Evolutionary conservation across 2,888 invertebrate genomes (phyloP), one percentile per base, ranked within the genome.

Genomic region (Eutolmus rufibarbis): DNA sequence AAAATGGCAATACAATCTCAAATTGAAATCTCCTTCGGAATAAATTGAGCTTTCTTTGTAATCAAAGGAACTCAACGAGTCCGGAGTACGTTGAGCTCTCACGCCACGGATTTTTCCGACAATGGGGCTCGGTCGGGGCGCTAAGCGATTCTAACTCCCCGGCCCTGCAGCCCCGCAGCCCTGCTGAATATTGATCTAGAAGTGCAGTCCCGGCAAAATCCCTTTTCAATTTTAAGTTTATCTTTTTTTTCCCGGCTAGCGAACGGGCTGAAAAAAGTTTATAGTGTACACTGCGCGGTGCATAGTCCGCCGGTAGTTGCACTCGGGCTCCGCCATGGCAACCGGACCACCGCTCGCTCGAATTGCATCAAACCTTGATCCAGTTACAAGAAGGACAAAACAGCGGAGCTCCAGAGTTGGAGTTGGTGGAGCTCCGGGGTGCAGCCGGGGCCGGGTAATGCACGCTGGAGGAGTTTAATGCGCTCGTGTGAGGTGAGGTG

Each of bases 21-120:
- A 89, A 89, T 89, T 89, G 89, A 89, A 89, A 89, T 89, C 89
- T 88, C 89, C 88, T 89, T 88, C 87, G 87, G 88, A 74, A 66
- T 37, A 84, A 84, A 84, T 74, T 66, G 74, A 84, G 37, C 19
- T 84, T 84, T n/a, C 66, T 40, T 66, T 84, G 40, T 37, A 84
- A 37, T 76, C 34, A 76, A 76, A 76, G 34, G 40, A 76, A 19
- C 76, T 76, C 40, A 40, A 40, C 34, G 34, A n/a, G n/a, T 40
- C n/a, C 76, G 19, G 16, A 76, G 37, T 37, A 14, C 76, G 34
- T 5, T 76, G 76, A n/a, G 40, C 74, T 76, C 76, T 16, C 34
- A n/a, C 76, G 40, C 76, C 76, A n/a, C 37, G n/a, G n/a, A 76
- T 37, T 40, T n/a, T n/a, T 1, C 76, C 19, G n/a, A 37, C n/a